These are phyloP conservation scores for Tillus elongatus DNA, from an alignment of 2,888 invertebrate genomes.

Conservation along the genomic window DNA sequence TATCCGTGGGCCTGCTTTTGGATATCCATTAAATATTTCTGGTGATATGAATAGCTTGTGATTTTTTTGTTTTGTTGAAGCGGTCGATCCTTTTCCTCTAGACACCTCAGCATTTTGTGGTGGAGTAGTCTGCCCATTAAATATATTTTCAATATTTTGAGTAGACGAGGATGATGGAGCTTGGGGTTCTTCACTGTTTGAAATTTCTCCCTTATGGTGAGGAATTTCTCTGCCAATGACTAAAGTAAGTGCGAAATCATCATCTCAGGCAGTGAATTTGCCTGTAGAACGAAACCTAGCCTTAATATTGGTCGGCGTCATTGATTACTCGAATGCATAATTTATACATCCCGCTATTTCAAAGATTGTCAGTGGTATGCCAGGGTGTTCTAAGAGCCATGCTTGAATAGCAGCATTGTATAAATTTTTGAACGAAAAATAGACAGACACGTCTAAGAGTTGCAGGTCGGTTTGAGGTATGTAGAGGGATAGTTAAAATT, in stretches of 20 bases:
- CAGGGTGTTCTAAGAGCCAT: conserved; percentile 35
- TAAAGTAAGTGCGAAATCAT: conserved; percentile 27
- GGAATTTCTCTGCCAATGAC: conserved; percentile 25
- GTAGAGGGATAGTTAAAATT: no score
- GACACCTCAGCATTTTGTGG: no score
- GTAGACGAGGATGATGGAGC: no score
- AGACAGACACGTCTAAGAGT: no score
- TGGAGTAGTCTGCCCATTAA: no score
- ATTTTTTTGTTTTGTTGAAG: background rate
- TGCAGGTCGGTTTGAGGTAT: no score
- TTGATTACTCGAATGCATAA: conserved; percentile 29
- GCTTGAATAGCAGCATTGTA: conserved; percentile 25
- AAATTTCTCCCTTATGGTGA: no score
- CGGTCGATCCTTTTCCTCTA: background rate
- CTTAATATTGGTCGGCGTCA: conserved; percentile 33
- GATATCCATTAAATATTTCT: conserved; percentile 12
- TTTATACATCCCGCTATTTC: conserved; percentile 33
- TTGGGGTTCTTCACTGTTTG: no score
- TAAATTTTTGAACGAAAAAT: no score
- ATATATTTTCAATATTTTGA: no score
- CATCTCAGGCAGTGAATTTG: conserved; percentile 30
- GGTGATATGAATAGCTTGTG: conserved; percentile 18
- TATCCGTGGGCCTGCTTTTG: conserved; percentile 23
- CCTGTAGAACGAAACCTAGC: conserved; percentile 31
- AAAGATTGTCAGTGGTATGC: conserved; percentile 36